These are phyloP conservation scores for Coptodon bakossiorum DNA, from an alignment of 2,113 vertebrate genomes.

Conservation along the genomic window DNA sequence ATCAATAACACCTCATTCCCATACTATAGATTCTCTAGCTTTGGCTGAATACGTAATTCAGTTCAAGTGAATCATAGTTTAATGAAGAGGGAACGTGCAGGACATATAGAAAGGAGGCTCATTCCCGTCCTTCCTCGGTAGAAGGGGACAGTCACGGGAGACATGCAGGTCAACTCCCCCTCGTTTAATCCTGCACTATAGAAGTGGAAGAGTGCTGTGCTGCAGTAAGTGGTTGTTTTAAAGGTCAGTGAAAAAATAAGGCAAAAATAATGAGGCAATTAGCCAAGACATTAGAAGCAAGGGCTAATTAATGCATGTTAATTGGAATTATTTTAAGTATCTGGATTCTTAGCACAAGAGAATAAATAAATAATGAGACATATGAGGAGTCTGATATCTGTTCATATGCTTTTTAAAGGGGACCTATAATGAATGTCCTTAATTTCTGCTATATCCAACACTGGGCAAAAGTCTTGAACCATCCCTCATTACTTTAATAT, in stretches of 20 bases:
- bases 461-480: neutral
- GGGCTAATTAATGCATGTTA: neutral
- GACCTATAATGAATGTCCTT: neutral
- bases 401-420: neutral
- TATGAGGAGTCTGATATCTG: neutral
- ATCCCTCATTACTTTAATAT: neutral
- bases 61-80: slow-evolving; percentile 18
- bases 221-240: neutral
- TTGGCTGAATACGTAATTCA: neutral
- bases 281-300: neutral
- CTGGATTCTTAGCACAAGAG: neutral
- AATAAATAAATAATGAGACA: neutral
- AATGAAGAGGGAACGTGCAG: slow-evolving; percentile 8
- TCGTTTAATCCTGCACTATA: neutral
- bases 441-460: neutral
- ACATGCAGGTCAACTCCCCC: neutral
- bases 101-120: neutral
- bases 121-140: slow-evolving; percentile 7
- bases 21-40: neutral
- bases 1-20: slow-evolving; percentile 36
- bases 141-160: neutral
- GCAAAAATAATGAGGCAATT: neutral
- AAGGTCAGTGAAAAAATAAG: neutral
- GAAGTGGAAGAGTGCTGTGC: neutral
- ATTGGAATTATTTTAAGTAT: neutral